These are phyloP conservation scores for Chaetodon trifasciatus DNA, from an alignment of 2,797 vertebrate genomes.

Conservation along the genomic window DNA sequence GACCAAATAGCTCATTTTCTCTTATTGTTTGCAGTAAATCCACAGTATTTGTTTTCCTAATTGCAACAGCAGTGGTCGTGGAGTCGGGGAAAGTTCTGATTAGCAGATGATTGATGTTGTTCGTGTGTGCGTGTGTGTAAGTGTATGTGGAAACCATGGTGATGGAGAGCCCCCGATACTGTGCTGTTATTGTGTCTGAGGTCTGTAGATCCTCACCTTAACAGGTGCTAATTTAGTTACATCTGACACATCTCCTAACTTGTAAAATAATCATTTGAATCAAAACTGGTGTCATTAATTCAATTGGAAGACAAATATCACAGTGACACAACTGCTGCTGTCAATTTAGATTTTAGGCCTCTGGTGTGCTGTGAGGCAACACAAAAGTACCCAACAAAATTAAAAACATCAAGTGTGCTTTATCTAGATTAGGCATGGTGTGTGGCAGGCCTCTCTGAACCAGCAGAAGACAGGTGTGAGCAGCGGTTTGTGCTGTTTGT, in stretches of 20 bases:
- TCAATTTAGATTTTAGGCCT: not conserved
- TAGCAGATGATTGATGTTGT: constrained; percentile 38
- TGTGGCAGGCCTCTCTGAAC: not conserved
- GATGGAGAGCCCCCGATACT: constrained; percentile 21
- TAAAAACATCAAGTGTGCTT: not conserved
- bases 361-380: not conserved
- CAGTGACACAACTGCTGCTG: not conserved
- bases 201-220: constrained; percentile 6
- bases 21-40: not conserved
- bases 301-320: not conserved
- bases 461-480: not conserved
- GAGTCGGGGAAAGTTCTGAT: constrained; percentile 22
- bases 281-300: not conserved
- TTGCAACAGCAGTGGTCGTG: not conserved
- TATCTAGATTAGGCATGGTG: not conserved
- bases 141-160: constrained; percentile 39
- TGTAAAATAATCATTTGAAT: not conserved
- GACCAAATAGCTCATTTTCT: not conserved
- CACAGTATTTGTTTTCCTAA: not conserved
- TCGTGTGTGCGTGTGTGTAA: constrained; percentile 18
- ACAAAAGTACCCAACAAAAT: not conserved
- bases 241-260: not conserved
- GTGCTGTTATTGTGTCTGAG: constrained; percentile 15
- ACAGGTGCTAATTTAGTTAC: constrained; percentile 10
- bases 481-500: not conserved